Base-by-base conservation (phyloP, 2,888 invertebrate species). In the Amphiduros pacificus region DNA sequence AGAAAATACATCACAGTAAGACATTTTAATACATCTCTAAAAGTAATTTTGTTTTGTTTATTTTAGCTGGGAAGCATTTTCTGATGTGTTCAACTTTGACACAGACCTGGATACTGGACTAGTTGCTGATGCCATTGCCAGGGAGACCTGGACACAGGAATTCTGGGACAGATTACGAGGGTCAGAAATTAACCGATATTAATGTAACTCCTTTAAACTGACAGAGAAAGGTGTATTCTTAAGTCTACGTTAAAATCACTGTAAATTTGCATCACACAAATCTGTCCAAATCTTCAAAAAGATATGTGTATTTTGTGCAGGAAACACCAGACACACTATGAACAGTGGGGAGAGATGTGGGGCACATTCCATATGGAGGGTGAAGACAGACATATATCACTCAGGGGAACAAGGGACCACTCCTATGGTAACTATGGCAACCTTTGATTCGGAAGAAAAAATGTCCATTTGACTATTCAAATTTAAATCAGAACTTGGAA, bases 321-420 rank as follows among this genome's bases (percentile, higher is more conserved):
- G 9, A 66, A 68, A 28, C 76, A 78, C 57, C 77, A 79, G 70
- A 77, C 74, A 0, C 77, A 79, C 57, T 78, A 79, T 71, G 78
- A 80, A 53, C 80, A 79, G 65, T 75, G 74, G 71, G 80, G 80
- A 22, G 76, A 77, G 58, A 56, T 80, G 40, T 41, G 74, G 66
- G 80, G 80, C 27, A 73, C 74, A 52, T 52, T 79, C 17, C 55
- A 67, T 49, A 67, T 80, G 1, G 77, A 77, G 50, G 58, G 73
- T 28, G 69, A 73, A n/a, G 63, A 65, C 51, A 36, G 24, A 9
- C 24, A 55, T 9, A 62, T 79, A 2, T 55, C 36, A 9, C 62
- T 80, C 27, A 71, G 71, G 52, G 66, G 76, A 27, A 60, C 76
- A 48, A 63, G 78, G 52, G 78, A 79, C 58, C 80, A 77, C 55